Conservation (phyloP, 2,888 invertebrate genomes). For the Automeris io region DNA sequence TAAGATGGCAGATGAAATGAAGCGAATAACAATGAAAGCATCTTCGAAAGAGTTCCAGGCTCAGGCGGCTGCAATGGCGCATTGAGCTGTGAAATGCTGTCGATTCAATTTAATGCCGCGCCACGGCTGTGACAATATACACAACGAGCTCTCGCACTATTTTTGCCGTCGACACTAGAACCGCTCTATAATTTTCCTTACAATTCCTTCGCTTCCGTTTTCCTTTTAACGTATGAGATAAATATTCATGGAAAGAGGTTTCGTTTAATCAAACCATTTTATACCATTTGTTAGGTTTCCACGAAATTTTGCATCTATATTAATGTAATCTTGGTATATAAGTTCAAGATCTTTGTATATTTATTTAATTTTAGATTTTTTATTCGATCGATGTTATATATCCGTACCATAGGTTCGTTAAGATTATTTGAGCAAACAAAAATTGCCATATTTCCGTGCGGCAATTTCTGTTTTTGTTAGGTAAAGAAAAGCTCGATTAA, state of each 20-base stretch:
- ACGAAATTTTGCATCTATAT: too few relatives aligned
- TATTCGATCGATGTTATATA: too few relatives aligned
- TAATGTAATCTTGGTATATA: too few relatives aligned
- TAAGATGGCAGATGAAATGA: conserved; percentile 3
- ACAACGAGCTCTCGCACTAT: conserved; percentile 33
- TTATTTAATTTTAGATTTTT: too few relatives aligned
- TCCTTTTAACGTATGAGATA: conserved; percentile 37
- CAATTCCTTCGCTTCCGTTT: conserved; percentile 40
- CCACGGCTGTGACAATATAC: conserved; percentile 54
- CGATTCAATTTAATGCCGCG: conserved; percentile 61
- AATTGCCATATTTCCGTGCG: too few relatives aligned
- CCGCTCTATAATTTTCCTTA: conserved; percentile 48
- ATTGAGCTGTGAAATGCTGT: conserved; percentile 61
- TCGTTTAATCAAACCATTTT: conserved; percentile 22
- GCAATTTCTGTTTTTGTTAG: too few relatives aligned
- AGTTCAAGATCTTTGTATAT: too few relatives aligned
- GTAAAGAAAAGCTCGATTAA: too few relatives aligned
- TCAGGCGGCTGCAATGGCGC: conserved; percentile 47
- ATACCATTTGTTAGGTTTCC: conserved; percentile 12
- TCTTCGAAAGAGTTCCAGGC: conserved; percentile 21
- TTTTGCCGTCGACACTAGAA: conserved; percentile 40
- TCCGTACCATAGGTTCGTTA: too few relatives aligned
- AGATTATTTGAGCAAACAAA: too few relatives aligned
- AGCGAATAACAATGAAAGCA: conserved; percentile 36
- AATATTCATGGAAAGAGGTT: conserved; percentile 16